Base-by-base conservation (phyloP, 1,140 invertebrate species). In the Diorhabda carinulata region DNA sequence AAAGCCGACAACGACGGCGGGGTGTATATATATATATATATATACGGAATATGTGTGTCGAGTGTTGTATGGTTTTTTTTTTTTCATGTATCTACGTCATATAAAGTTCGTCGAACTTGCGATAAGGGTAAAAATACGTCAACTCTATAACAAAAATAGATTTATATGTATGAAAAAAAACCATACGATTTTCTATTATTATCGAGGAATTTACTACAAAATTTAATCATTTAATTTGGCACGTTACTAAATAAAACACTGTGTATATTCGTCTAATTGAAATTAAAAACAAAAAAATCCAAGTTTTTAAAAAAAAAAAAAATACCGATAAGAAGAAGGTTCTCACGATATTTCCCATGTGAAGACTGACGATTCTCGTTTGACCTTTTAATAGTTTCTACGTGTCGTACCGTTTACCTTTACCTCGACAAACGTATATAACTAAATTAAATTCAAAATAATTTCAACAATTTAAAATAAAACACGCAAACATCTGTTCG, bases 351-450 rank as follows among this genome's bases (percentile, higher is more conserved):
- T n/a, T 45, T 6, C 0, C 43, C 8, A 57, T 56, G 52, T 47
- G 44, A 57, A 25, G 25, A 25, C 25, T 64, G 45, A 43, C 45
- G 3, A 4, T 10, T 7, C 45, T 57, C 41, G 43, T 10, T 47
- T 64, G 63, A 64, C 63, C 63, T 64, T 40, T 64, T 64, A 25
- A 64, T 64, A 44, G 45, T 56, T 64, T 25, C 41, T 64, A 64
- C 63, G 52, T 56, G 63, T 56, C 47, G 6, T 52, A n/a, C n/a
- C 47, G 6, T 52, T 6, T 64, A 45, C 63, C 45, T n/a, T 25
- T 47, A 56, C 10, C 25, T 45, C 6, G 40, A 52, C 45, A 47
- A 45, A n/a, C 25, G 8, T 56, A 25, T 10, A 45, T 7, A 25
- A 64, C 58, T 42, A 44, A 63, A 44, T 43, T 63, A 64, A 6